Conservation (phyloP, 2,113 vertebrate genomes). For the Colossoma macropomum region DNA sequence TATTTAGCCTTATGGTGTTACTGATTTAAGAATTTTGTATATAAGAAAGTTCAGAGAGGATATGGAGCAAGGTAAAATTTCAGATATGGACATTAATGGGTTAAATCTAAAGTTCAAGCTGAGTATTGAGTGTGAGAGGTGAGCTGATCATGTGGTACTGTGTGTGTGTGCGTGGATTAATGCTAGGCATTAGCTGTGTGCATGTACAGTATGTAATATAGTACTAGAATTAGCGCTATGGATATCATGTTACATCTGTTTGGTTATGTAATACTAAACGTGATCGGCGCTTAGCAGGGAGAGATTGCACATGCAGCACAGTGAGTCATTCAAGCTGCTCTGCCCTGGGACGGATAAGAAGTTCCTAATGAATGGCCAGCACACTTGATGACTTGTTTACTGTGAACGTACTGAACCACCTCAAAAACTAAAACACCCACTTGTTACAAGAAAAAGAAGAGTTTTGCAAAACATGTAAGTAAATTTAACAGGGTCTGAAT, state of each 20-base stretch:
- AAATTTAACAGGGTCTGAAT: not conserved
- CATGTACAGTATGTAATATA: conserved; percentile 1
- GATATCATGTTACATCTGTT: conserved; percentile 3
- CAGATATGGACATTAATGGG: not conserved
- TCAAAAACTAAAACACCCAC: not conserved
- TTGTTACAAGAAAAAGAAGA: not conserved
- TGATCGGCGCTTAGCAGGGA: conserved; percentile 18
- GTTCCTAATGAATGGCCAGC: conserved; percentile 25
- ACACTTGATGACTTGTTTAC: not conserved
- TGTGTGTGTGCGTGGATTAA: not conserved
- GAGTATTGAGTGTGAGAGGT: not conserved
- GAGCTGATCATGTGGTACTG: not conserved
- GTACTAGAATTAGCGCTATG: not conserved
- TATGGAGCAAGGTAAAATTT: not conserved
- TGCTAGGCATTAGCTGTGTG: conserved; percentile 5
- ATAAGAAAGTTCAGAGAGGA: not conserved
- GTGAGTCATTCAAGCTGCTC: conserved; percentile 33
- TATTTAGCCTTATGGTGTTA: too few species aligned
- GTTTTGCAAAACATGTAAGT: not conserved
- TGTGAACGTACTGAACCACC: not conserved
- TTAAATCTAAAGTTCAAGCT: not conserved
- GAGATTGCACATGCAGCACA: conserved; percentile 26
- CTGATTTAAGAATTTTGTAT: too few species aligned
- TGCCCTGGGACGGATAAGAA: conserved; percentile 6
- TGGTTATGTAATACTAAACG: conserved; percentile 37